Evolutionary conservation across 1,140 invertebrate genomes (phyloP), one percentile per base, ranked within the genome.

Genomic region (Lordiphosa mommai): DNA sequence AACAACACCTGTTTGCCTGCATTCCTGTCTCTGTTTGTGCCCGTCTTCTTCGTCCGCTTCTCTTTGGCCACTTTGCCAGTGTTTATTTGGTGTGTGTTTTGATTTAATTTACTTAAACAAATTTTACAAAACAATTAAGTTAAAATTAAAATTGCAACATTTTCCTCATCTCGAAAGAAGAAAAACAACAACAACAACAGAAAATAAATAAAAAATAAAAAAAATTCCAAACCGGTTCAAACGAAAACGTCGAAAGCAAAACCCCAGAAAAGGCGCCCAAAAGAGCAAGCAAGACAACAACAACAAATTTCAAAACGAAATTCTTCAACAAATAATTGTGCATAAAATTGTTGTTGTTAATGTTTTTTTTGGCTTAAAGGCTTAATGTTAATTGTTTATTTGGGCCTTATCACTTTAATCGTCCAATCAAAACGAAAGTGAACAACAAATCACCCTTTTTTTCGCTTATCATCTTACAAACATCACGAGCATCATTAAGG

Each of bases 381-480:
- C n/a, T n/a, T n/a, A n/a, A n/a, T n/a, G 44, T 51, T 63, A 30
- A 52, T 63, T 63, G 34, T 52, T 63, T 51, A 51, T 47, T 8
- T 27, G 23, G 41, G 59, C 23, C 23, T 51, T 61, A 36, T 56
- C 63, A 64, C 38, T 36, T 44, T 72, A 79, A 79, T 77, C 73
- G 52, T 20, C 34, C 48, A 23, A 51, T 46, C 56, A 43, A 76
- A 77, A 72, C 60, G 72, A 77, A 77, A 77, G 72, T 77, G 73
- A 68, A 67, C 73, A 29, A 72, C 33, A 68, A 79, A 79, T 63
- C 58, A 64, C 44, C 51, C 27, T 38, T 49, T 47, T 17, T 32
- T 46, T 36, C 10, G n/a, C 17, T 36, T 36, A 23, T 49, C 8
- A 8, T 27, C 23, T 27, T 7, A 6, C 23, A 10, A 48, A 36